A percentile compares a stretch with the other conserved stretches of the same genome.
Conservation (phyloP, 92 coral and sea anemone species). For the Muricea muricata region DNA sequence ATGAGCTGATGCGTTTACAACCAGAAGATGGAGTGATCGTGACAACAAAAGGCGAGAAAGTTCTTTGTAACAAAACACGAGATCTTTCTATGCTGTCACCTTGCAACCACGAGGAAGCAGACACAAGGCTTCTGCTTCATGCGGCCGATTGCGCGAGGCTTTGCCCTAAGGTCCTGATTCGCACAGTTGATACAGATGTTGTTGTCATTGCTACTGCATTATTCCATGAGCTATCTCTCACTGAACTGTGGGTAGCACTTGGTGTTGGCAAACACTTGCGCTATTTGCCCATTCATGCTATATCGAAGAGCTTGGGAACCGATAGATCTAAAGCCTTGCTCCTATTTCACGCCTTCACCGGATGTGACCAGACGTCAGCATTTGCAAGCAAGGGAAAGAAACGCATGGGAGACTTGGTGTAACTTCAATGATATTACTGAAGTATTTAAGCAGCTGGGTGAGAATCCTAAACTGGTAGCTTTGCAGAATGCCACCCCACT, state of each 20-base stretch:
- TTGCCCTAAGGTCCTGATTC: slow-evolving; percentile 26
- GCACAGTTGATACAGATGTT: slow-evolving; percentile 69
- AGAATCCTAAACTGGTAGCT: no score
- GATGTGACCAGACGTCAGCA: slow-evolving; percentile 59
- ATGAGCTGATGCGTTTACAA: neutral
- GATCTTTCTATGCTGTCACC: slow-evolving; percentile 11
- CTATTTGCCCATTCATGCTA: slow-evolving; percentile 58
- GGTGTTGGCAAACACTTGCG: slow-evolving; percentile 60
- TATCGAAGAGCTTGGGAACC: slow-evolving; percentile 38
- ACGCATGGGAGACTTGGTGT: slow-evolving; percentile 57
- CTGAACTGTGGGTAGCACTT: slow-evolving; percentile 58
- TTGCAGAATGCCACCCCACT: no score
- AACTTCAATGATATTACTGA: slow-evolving; percentile 31
- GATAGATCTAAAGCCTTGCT: slow-evolving; percentile 12
- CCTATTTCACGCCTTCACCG: slow-evolving; percentile 63
- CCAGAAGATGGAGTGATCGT: neutral
- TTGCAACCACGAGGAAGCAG: slow-evolving; percentile 47
- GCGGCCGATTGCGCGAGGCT: slow-evolving; percentile 47
- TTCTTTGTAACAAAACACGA: neutral
- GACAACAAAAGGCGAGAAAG: slow-evolving; percentile 6
- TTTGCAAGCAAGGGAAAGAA: slow-evolving; percentile 46
- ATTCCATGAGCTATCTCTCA: slow-evolving; percentile 2
- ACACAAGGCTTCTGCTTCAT: slow-evolving; percentile 60
- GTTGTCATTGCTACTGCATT: slow-evolving; percentile 47
- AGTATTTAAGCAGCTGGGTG: slow-evolving; percentile 35